Base-by-base conservation (phyloP, 2,888 invertebrate genomes). In the Harmothoe impar region DNA sequence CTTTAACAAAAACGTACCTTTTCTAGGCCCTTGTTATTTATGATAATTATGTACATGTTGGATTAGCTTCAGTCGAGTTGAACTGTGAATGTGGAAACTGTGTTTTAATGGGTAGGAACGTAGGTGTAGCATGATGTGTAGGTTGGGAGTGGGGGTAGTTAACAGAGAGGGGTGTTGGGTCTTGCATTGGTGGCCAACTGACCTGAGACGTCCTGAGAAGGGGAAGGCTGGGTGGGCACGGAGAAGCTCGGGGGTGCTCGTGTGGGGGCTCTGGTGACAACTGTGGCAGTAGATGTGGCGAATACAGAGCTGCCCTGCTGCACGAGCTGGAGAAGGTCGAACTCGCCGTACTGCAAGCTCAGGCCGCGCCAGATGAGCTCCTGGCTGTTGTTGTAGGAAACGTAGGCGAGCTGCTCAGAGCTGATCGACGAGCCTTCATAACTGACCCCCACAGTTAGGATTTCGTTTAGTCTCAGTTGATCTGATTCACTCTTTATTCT, bases 301-400 rank as follows among this genome's bases (percentile, higher is more conserved):
- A 86, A 86, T 0, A 86, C 33, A 17, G 86, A 86, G 86, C 86
- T 86, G 52, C 54, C 86, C 20, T 86, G 86, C 23, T 86, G 86
- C 54, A 86, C 17, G 15, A 29, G 51, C 56, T 86, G 86, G n/a
- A 86, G 29, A 7, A 86, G 23, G 29, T 86, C 86, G 25, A 86
- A 86, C 23, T 86, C 86, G n/a, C 86, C 86, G 52, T n/a, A 86
- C 12, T 29, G 54, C 54, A 86, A 29, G 25, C 86, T 86, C 7
- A 86, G 31, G 5, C 29, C 86, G 3, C 86, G 0, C 54, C 52
- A 33, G 10, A 54, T 31, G 20, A 86, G 54, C 86, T 25, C 17
- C 31, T 12, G 25, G 29, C 29, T 25, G 17, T 29, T 25, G 86
- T 54, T 54, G 54, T 25, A 86, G 54, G 86, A 29, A 5, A 54